Base-by-base conservation (phyloP, 2,888 invertebrate genomes). In the Tipula lateralis region DNA sequence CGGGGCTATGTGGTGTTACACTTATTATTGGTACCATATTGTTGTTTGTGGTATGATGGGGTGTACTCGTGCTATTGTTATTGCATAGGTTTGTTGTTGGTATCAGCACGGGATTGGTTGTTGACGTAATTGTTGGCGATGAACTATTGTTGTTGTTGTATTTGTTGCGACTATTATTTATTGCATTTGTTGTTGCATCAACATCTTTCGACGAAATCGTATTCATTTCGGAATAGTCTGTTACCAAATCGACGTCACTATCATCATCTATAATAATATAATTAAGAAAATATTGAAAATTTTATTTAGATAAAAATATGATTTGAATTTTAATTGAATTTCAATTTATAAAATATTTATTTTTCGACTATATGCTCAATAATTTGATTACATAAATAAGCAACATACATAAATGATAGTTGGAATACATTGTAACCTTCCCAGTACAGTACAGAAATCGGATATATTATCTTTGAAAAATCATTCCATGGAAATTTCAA, bases 1-100 rank as follows among this genome's bases (percentile, higher is more conserved):
- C 95, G 12, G 96, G 96, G 86, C 96, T 96, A 90, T 96, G 96
- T 16, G 96, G 96, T 85, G 96, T 96, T 86, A 96, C 96, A 90
- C 96, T 96, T 89, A 96, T 96, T 85, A 94, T 96, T 86, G 96
- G 96, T 88, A 95, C 95, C 89, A 94, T 90, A 85, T 89, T 86
- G 85, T 81, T 80, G 80, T 84, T 85, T 16, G 82, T 84, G 29
- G 34, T 83, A 29, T 29, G 19, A 29, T 34, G 24, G 30, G 84
- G 44, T 50, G 30, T 85, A 84, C n/a, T 66, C 30, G 39, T 85
- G 34, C 29, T 84, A 16, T 82, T 84, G 19, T 82, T 83, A 44
- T 82, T 84, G 34, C 82, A 84, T 81, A 80, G 44, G 29, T 84
- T 83, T 84, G 84, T 84, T 80, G 84, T 85, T 81, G 84, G 84